Conservation (phyloP, 2,888 invertebrate species). For the Suillia variegata region DNA sequence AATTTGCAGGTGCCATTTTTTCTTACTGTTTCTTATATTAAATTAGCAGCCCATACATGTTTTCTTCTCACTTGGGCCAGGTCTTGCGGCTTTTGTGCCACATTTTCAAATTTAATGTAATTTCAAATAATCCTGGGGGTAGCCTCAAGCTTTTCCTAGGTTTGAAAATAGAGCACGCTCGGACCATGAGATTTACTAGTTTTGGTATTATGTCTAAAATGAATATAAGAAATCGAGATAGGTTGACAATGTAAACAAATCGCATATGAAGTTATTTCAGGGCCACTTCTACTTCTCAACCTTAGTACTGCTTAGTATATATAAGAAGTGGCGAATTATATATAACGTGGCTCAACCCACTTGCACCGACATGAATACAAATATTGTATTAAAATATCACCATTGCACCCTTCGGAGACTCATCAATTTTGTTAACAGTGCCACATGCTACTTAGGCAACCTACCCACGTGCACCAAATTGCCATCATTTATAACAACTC, state of each 20-base stretch:
- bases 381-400: neutral
- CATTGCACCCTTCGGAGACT: conserved; percentile 1
- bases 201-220: too few species aligned
- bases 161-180: too few species aligned
- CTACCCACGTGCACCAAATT: conserved; percentile 21
- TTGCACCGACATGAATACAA: too few species aligned
- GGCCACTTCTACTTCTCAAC: neutral
- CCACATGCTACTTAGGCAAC: neutral
- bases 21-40: neutral
- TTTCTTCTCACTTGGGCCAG: conserved; percentile 7
- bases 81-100: conserved; percentile 8
- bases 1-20: conserved; percentile 7
- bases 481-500: conserved; percentile 33
- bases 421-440: conserved; percentile 8
- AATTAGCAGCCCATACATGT: neutral
- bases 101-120: too few species aligned
- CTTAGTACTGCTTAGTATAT: too few species aligned
- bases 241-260: too few species aligned
- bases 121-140: too few species aligned
- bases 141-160: neutral
- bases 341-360: neutral
- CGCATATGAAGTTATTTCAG: too few species aligned
- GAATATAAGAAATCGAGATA: too few species aligned
- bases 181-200: too few species aligned
- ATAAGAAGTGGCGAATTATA: too few species aligned